A percentile compares a stretch with the other conserved stretches of the same genome.
These are phyloP conservation scores for Antedon mediterranea DNA, from an alignment of 53 echinoderm and acorn worm genomes.

Conservation along the genomic window DNA sequence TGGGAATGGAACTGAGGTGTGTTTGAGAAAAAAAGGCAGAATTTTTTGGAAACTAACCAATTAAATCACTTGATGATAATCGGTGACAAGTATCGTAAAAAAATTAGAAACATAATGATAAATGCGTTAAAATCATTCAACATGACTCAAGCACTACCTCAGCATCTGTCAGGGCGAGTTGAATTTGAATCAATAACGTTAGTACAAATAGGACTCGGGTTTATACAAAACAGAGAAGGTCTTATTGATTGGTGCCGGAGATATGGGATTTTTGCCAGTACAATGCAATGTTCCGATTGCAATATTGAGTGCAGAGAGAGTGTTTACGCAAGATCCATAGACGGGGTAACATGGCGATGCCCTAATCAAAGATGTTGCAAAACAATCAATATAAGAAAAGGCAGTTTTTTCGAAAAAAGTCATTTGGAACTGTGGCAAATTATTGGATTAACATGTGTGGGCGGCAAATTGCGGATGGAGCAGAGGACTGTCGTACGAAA, in stretches of 20 bases:
- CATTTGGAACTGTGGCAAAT: constrained; percentile 15
- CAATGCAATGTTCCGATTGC: constrained; percentile 2
- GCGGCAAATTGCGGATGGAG: background rate
- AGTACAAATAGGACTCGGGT: background rate
- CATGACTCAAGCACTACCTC: no score
- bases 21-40: no score
- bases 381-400: background rate
- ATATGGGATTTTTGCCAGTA: background rate
- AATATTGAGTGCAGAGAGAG: background rate
- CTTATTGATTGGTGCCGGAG: constrained; percentile 8
- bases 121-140: no score
- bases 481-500: background rate
- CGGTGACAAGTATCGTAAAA: no score
- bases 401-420: background rate
- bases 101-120: no score
- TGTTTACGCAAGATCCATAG: no score
- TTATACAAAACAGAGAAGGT: background rate
- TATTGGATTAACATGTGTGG: constrained; percentile 4
- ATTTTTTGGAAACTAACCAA: no score
- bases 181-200: background rate
- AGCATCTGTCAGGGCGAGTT: no score
- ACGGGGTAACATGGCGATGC: background rate
- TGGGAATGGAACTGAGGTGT: no score
- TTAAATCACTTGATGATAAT: no score
- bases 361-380: background rate